phyloP scores from a whole-genome alignment of 2,888 invertebrate species.

The Agriotes lineatus region DNA sequence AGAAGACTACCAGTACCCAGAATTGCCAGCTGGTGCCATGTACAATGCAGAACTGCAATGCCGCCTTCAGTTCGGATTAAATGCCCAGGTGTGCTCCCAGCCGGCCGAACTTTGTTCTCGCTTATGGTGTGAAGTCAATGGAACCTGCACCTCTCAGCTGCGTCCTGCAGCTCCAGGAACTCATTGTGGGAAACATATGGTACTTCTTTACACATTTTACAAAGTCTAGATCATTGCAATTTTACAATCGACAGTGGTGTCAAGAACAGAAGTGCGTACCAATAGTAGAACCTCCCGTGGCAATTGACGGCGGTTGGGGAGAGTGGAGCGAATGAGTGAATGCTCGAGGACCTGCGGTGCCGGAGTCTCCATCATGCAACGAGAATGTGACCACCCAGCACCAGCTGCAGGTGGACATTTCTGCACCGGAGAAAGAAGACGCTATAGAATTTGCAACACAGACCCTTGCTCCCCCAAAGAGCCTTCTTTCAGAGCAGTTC shows the following conservation, averaged over 20 bases:
- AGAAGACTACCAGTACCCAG: constrained; percentile 81
- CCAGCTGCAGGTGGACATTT: constrained; percentile 87
- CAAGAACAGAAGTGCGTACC: constrained; percentile 85
- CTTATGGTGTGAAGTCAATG: constrained; percentile 88
- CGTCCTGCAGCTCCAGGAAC: constrained; percentile 92
- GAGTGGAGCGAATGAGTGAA: constrained; percentile 83
- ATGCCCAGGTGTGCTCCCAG: constrained; percentile 76
- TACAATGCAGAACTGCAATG: constrained; percentile 90
- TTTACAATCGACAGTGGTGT: constrained; percentile 79
- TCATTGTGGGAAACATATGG: constrained; percentile 87
- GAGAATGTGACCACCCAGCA: constrained; percentile 86
- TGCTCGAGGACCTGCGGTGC: constrained; percentile 90
- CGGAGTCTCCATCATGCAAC: constrained; percentile 80
- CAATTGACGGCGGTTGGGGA: constrained; percentile 89
- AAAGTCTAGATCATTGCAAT: background rate
- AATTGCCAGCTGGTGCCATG: constrained; percentile 82
- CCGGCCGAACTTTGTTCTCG: constrained; percentile 78
- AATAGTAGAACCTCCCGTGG: constrained; percentile 77
- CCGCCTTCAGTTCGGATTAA: constrained; percentile 80
- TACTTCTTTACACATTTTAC: constrained; percentile 56
- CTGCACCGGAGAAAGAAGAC: constrained; percentile 86
- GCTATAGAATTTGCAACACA: constrained; percentile 83
- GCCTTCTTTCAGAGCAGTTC: constrained; percentile 80
- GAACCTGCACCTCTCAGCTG: constrained; percentile 86
- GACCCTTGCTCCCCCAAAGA: constrained; percentile 78